Base-by-base conservation (phyloP, 2,113 vertebrate species). In the Agapornis roseicollis region DNA sequence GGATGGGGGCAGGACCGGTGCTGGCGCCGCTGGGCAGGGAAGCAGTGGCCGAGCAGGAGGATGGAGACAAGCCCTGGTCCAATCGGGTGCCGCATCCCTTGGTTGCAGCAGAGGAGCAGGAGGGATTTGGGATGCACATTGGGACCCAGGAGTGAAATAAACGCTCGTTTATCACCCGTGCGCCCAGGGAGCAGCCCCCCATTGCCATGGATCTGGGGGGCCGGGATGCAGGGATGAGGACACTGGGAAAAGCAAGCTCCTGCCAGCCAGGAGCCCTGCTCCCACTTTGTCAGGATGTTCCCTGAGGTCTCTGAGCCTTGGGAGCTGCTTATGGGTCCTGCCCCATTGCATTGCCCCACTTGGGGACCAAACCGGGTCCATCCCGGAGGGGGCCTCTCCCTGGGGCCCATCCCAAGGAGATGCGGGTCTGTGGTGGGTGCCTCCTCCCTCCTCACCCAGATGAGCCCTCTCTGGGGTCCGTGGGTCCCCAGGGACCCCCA, bases 31-130 rank as follows among this genome's bases (percentile, higher is more conserved):
- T 28, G 69, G 24, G 20, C 47, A 20, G 78, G 37, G 20, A 1
- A 1, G 18, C 0, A 18, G 19, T 65, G 82, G 20, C 37, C 8
- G 0, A 58, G 46, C 5, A 4, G 55, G 61, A 24, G 66, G 50
- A 3, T 4, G 27, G 16, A 55, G 77, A 46, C 31, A 10, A 9
- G 50, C 46, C 53, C 56, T 5, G 2, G 10, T 6, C 17, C 73
- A 63, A 8, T 5, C 1, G 1, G 1, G 28, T 0, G 24, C 28
- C 2, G 1, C 5, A 23, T 31, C 11, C 39, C 78, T 71, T 18
- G 2, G 37, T 4, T 1, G 1, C 37, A 42, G 58, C 52, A 7
- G 64, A 8, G 11, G 61, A 77, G 27, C 37, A 9, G 35, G 11
- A 22, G 41, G 53, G 41, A 18, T 20, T 23, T 12, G 41, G 17